Evolutionary conservation across 2,888 invertebrate species (phyloP).

Genomic region (Stictocephala bisonia): DNA sequence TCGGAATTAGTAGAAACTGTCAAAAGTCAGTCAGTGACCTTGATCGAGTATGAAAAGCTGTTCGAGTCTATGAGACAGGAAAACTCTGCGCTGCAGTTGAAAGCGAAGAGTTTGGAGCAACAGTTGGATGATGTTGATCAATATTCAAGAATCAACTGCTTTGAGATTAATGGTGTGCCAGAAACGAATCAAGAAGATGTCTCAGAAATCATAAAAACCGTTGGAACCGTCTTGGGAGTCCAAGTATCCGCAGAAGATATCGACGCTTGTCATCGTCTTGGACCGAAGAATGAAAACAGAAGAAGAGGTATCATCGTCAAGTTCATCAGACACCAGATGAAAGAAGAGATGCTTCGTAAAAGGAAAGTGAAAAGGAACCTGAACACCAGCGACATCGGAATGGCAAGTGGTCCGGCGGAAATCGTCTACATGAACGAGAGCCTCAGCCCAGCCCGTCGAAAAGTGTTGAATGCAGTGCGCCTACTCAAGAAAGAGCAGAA

Average conservation of each 20-base stretch:
- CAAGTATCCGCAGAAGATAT: slow-evolving; percentile 15
- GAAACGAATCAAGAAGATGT: slow-evolving; percentile 12
- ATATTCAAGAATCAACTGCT: slow-evolving; percentile 10
- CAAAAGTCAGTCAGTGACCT: background rate
- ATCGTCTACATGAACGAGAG: slow-evolving; percentile 6
- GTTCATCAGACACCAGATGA: background rate
- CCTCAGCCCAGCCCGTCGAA: background rate
- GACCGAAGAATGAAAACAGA: background rate
- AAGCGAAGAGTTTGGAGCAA: slow-evolving; percentile 23
- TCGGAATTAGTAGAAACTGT: slow-evolving; percentile 2
- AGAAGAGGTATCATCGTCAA: slow-evolving; percentile 8
- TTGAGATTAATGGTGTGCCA: slow-evolving; percentile 5
- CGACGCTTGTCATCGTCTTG: slow-evolving; percentile 37
- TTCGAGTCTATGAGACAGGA: slow-evolving; percentile 6
- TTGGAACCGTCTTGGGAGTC: slow-evolving; percentile 18
- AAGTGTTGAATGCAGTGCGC: background rate
- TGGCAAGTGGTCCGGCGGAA: background rate
- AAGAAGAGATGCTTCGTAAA: slow-evolving; percentile 1
- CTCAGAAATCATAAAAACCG: slow-evolving; percentile 3
- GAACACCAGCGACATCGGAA: background rate
- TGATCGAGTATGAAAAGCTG: slow-evolving; percentile 3
- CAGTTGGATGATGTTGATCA: slow-evolving; percentile 12
- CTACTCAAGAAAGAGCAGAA: background rate
- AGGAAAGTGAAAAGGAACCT: background rate
- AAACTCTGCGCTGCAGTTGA: background rate